Evolutionary conservation across 2,888 invertebrate genomes (phyloP), one percentile per base, ranked within the genome.

Genomic region (Clusia tigrina): DNA sequence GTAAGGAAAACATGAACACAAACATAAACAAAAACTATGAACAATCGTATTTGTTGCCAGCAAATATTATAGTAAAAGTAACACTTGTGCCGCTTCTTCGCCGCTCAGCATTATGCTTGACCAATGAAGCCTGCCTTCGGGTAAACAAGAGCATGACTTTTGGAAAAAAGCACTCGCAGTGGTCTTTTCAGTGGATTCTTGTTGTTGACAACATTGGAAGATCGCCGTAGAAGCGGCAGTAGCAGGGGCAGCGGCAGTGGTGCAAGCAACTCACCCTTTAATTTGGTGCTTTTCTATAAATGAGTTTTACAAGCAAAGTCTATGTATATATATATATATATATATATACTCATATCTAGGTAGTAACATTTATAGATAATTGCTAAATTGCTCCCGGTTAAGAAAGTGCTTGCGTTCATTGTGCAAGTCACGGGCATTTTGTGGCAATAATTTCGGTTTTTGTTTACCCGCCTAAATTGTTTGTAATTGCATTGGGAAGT

Each of bases 11-110:
- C n/a, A n/a, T n/a, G n/a, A n/a, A n/a, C n/a, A n/a, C n/a, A n/a
- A 23, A 26, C 46, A 56, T 46, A 55, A 54, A 9, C 42, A 17
- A 24, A 38, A 32, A 66, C 70, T 69, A n/a, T n/a, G n/a, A n/a
- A 71, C 77, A 75, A 74, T 72, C 76, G 70, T 74, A 73, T 74
- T 78, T 77, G 74, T 74, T 72, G 67, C 69, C 71, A 69, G 73
- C 76, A 77, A 76, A 78, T 77, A 76, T 78, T 77, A 76, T 78
- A 72, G 78, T 70, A 78, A 78, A 72, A 71, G 69, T 73, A 76
- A 78, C 78, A 76, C 74, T 76, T 76, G 77, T 32, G 32, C 32
- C 42, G 42, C n/a, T 42, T 17, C 15, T 42, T 17, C 42, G 42
- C n/a, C 42, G 9, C 15, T 6, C 42, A 6, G 32, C 12, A 32